Evolutionary conservation across 1,140 invertebrate genomes (phyloP), one percentile per base, ranked within the genome.

Genomic region (Harpegnathos saltator): DNA sequence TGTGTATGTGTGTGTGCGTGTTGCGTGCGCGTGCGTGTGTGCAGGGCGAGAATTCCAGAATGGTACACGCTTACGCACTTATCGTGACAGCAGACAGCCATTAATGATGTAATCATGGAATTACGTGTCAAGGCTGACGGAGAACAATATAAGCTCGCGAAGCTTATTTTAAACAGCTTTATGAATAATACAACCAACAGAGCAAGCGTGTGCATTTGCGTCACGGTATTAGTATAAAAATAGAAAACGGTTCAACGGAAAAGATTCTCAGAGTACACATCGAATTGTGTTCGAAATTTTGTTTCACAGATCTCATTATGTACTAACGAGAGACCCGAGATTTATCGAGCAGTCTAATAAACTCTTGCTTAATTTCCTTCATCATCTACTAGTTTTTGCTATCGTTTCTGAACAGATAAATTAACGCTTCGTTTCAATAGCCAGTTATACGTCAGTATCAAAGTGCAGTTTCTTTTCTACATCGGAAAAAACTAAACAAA

Each of bases 51-150:
- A 24, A 56, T 26, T 19, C n/a, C 9, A 24, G 22, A 54, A 52
- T 22, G 33, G 48, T 66, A 29, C 52, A 1, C 17, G 33, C 65
- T 71, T 58, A 59, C 17, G 15, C 29, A 38, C 29, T 78, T 69
- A 58, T 58, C 38, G 17, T 44, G 9, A 44, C 52, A 19, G n/a
- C 44, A 52, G 56, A 33, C 56, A 61, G n/a, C 19, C 15, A 24
- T 61, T 77, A 87, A 83, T 73, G 80, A 86, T 83, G 61, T 73
- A 87, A 87, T 66, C 17, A 22, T 15, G 24, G 14, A 85, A 69
- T 86, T 86, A 87, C 50, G 48, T 69, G 19, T 69, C 73, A 87
- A 84, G 85, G 80, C 54, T 86, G 29, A 12, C 78, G 3, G 12
- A 44, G 38, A 54, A 38, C 22, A 72, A 85, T 33, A 58, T 22